Evolutionary conservation across 2,888 invertebrate species (phyloP), one percentile per base, ranked within the genome.

Genomic region (Odontocolon sp.): DNA sequence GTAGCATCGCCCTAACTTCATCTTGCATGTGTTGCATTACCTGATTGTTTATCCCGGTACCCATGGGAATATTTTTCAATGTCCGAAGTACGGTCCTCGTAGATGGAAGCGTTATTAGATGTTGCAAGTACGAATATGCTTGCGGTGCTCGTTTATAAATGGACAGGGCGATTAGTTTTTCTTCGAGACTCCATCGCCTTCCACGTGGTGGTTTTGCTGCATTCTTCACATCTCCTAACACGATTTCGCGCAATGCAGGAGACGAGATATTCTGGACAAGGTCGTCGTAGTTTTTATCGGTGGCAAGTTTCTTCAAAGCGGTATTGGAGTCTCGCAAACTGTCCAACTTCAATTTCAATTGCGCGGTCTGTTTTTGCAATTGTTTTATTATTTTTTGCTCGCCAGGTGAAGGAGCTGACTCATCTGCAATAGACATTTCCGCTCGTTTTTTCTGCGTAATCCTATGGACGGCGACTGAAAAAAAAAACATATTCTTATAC

Each of bases 161-260:
- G 1, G 84, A 80, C 6, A 82, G 66, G 26, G 81, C 81, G 50
- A 80, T 80, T 36, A 68, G 56, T 74, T 81, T 82, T n/a, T 83
- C 80, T 0, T 69, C 47, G n/a, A 45, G 47, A n/a, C 21, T 47
- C 45, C 42, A 59, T 2, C 42, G 28, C 45, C 31, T 26, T 16
- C 59, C 59, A 14, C 3, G 28, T 16, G 59, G 42, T 16, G 28
- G 16, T 8, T 31, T 42, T 28, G 42, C 31, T 4, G 42, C 11
- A 6, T 59, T 59, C 5, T 42, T 0, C 6, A 59, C 2, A 28
- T 59, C 26, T 5, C 42, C 42, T 8, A 59, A 0, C 26, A 59
- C 42, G 5, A 59, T 42, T 18, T 42, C 31, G 1, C 59, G 42
- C 8, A 59, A 42, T 3, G 18, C 31, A 3, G 31, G 16, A 2